These are phyloP conservation scores for Aleiodes alternator DNA, from an alignment of 2,888 invertebrate species.

Conservation along the genomic window DNA sequence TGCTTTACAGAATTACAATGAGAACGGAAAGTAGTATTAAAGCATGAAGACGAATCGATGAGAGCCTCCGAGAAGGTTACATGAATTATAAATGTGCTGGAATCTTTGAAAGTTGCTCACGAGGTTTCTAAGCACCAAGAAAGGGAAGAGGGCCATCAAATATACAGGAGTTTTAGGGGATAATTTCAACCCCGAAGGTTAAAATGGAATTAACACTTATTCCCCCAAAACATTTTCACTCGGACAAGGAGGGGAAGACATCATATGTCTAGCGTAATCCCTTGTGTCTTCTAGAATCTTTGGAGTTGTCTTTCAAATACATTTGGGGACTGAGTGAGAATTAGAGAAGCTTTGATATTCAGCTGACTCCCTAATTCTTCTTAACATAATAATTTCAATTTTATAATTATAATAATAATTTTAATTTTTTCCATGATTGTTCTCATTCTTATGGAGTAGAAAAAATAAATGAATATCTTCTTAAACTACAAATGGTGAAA, in stretches of 20 bases:
- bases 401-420: no score
- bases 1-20: slow-evolving; percentile 4
- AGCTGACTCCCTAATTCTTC: no score
- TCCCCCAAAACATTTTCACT: slow-evolving; percentile 18
- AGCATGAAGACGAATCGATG: slow-evolving; percentile 34
- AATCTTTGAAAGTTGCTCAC: slow-evolving; percentile 41
- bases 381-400: no score
- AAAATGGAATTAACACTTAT: slow-evolving; percentile 53
- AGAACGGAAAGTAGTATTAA: not conserved
- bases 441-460: no score
- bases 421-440: no score
- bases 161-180: slow-evolving; percentile 73
- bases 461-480: no score
- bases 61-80: not conserved
- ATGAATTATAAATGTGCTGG: slow-evolving; percentile 43
- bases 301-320: not conserved
- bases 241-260: slow-evolving; percentile 18
- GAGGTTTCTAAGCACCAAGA: slow-evolving; percentile 72
- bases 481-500: no score
- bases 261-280: slow-evolving; percentile 1
- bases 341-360: not conserved
- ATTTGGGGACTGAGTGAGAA: not conserved
- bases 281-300: slow-evolving; percentile 6
- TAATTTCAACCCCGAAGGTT: slow-evolving; percentile 63
- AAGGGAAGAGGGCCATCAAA: slow-evolving; percentile 66